Conservation (phyloP, 92 coral and sea anemone species). For the Siderastrea radians region DNA sequence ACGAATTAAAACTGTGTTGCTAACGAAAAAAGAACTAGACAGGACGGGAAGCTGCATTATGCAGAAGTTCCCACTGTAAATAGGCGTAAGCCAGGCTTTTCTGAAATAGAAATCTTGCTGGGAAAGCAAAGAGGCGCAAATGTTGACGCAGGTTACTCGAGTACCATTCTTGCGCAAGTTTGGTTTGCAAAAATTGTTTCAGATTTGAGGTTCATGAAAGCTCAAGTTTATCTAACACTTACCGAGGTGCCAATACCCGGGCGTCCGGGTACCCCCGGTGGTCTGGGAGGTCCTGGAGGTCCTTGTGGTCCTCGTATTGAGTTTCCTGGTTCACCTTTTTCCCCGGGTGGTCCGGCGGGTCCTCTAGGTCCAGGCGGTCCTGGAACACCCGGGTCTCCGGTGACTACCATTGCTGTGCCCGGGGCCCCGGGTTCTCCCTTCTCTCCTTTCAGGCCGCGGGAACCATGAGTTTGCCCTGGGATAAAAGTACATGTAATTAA, state of each 20-base stretch:
- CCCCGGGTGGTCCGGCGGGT: conserved; percentile 48
- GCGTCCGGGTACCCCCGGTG: conserved; percentile 46
- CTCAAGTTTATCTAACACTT: neutral
- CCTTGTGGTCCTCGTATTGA: conserved; percentile 31
- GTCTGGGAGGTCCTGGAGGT: conserved; percentile 52
- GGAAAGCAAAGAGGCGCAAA: too few relatives aligned
- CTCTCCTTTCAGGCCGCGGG: conserved; percentile 30
- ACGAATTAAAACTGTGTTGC: too few relatives aligned
- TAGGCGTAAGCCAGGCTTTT: too few relatives aligned
- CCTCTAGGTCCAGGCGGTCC: conserved; percentile 37
- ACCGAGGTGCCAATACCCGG: conserved; percentile 45
- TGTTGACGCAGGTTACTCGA: too few relatives aligned
- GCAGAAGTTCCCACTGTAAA: too few relatives aligned
- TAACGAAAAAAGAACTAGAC: too few relatives aligned
- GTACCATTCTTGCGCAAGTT: too few relatives aligned
- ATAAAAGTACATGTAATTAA: neutral
- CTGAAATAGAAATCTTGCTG: too few relatives aligned
- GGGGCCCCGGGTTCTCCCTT: conserved; percentile 29
- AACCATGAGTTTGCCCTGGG: conserved; percentile 23
- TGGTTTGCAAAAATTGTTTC: neutral
- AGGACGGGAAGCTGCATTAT: too few relatives aligned
- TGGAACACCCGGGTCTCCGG: conserved; percentile 25
- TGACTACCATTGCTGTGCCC: conserved; percentile 27
- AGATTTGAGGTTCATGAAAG: neutral
- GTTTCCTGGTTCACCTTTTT: conserved; percentile 31